phyloP scores from a whole-genome alignment of 2,113 vertebrate genomes.

The Coptodon rendalli region DNA sequence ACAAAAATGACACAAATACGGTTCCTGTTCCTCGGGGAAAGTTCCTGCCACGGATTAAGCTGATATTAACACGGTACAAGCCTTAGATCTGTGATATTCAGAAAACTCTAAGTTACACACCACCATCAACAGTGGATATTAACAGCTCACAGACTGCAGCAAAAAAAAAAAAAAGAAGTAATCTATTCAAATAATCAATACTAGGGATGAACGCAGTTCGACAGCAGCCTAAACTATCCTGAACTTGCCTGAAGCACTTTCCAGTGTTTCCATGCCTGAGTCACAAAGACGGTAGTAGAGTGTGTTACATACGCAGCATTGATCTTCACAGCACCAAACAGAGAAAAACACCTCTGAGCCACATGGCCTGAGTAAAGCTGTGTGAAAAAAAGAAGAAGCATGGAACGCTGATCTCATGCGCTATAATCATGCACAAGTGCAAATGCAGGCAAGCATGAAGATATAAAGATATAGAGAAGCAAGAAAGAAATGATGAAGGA shows the following conservation, averaged over 20 bases:
- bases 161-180: neutral
- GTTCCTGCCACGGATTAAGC: neutral
- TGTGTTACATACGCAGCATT: neutral
- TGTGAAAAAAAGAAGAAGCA: neutral
- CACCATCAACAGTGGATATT: neutral
- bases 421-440: neutral
- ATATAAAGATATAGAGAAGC: neutral
- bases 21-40: neutral
- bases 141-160: neutral
- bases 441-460: neutral
- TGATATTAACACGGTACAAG: neutral
- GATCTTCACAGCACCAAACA: neutral
- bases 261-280: slow-evolving; percentile 5
- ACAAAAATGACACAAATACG: neutral
- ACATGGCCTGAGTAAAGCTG: neutral
- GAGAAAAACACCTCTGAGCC: neutral
- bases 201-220: neutral
- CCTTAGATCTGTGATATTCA: neutral
- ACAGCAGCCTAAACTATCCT: neutral
- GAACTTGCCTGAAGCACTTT: slow-evolving; percentile 35
- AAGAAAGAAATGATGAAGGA: neutral
- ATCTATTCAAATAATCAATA: slow-evolving; percentile 8
- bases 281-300: neutral
- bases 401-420: neutral
- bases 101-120: neutral